Conservation (phyloP, 2,888 invertebrate genomes). For the Chaitophorus viminalis region DNA sequence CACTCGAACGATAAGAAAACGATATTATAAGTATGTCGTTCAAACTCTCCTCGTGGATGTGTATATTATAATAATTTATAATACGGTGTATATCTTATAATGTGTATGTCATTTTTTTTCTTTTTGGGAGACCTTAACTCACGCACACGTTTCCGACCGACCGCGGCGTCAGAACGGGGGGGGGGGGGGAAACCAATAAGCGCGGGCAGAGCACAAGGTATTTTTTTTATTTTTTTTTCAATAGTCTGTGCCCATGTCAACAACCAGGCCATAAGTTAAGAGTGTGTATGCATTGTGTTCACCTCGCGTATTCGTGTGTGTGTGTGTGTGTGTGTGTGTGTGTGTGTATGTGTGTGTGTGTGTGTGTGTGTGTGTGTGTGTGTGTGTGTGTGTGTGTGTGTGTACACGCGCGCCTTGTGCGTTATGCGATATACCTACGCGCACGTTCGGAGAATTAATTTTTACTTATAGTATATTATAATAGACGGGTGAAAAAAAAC, state of each 20-base stretch:
- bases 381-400: background rate
- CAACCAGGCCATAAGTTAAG: slow-evolving; percentile 31
- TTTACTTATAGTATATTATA: slow-evolving; percentile 7
- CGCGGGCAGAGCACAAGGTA: background rate
- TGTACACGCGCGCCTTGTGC: background rate
- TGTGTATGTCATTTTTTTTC: background rate
- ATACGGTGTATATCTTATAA: too few relatives aligned
- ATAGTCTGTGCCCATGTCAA: slow-evolving; percentile 36
- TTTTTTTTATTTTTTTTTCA: slow-evolving; percentile 12
- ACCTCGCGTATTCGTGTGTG: background rate
- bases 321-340: background rate
- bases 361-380: background rate
- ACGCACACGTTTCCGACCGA: background rate
- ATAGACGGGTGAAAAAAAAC: slow-evolving; percentile 23
- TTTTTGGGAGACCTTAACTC: slow-evolving; percentile 26
- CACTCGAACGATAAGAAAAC: slow-evolving; percentile 59
- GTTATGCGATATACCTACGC: slow-evolving; percentile 20
- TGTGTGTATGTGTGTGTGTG: background rate
- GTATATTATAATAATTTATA: slow-evolving; percentile 1
- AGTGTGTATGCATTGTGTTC: background rate
- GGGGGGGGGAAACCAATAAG: background rate
- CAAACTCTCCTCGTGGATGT: background rate
- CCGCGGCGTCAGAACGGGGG: background rate
- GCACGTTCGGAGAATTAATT: slow-evolving; percentile 55
- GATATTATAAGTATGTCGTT: slow-evolving; percentile 38